A percentile compares a stretch with the other conserved stretches of the same genome.
Conservation (phyloP, 2,113 vertebrate genomes). For the Ovibos moschatus region DNA sequence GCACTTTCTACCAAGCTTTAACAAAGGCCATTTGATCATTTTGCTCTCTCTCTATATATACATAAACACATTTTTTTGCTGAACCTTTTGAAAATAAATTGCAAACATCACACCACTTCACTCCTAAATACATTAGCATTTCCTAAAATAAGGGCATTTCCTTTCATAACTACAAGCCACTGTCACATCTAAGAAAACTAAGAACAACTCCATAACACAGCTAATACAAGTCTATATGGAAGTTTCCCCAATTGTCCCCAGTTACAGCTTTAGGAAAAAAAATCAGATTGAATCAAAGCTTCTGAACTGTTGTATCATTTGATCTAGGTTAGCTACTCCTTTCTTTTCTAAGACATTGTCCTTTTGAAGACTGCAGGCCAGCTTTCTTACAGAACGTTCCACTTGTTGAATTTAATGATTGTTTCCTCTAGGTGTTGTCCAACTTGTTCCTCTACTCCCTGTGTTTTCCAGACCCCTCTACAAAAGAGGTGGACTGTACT, state of each 20-base stretch:
- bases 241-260: neutral
- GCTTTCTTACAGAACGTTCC: neutral
- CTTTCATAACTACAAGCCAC: neutral
- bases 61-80: neutral
- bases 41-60: neutral
- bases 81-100: neutral
- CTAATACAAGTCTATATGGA: neutral
- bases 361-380: neutral
- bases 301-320: neutral
- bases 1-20: neutral
- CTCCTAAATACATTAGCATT: neutral
- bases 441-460: neutral
- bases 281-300: neutral
- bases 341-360: neutral
- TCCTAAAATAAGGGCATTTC: neutral
- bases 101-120: neutral
- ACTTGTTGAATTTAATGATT: neutral
- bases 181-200: neutral
- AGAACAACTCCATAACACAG: neutral
- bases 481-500: neutral
- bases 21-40: neutral
- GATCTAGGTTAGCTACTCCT: neutral
- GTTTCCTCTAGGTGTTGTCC: neutral
- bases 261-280: neutral
- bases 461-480: neutral